Conservation (phyloP, 2,888 invertebrate genomes). For the Watsonalla binaria region DNA sequence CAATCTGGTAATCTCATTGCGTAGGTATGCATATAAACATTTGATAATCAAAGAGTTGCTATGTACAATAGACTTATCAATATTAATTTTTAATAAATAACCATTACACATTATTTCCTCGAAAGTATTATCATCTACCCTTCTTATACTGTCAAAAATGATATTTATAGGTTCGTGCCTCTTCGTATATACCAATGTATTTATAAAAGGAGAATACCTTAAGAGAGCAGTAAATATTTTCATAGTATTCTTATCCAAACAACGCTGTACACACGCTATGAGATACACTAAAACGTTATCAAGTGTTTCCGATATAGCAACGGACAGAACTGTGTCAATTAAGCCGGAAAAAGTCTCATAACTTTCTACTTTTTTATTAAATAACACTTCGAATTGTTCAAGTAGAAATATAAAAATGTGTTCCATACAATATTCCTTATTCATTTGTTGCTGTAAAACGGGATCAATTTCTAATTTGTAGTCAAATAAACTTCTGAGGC, state of each 20-base stretch:
- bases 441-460: background rate
- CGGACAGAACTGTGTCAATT: background rate
- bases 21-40: background rate
- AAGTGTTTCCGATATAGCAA: background rate
- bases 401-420: background rate
- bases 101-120: background rate
- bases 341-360: too few species aligned
- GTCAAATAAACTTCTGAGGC: slow-evolving; percentile 1
- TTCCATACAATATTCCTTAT: background rate
- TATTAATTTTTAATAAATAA: background rate
- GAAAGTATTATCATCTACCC: background rate
- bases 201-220: background rate
- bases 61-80: background rate
- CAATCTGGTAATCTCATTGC: background rate
- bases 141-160: background rate
- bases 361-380: too few species aligned
- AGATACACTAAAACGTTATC: background rate
- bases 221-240: background rate
- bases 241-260: background rate
- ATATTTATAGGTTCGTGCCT: background rate
- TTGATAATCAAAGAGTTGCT: background rate
- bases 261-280: background rate
- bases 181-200: background rate
- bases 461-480: background rate
- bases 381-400: background rate